A percentile compares a stretch with the other conserved stretches of the same genome.
These are phyloP conservation scores for Gallinago undulata DNA, from an alignment of 2,113 vertebrate genomes.

Conservation along the genomic window DNA sequence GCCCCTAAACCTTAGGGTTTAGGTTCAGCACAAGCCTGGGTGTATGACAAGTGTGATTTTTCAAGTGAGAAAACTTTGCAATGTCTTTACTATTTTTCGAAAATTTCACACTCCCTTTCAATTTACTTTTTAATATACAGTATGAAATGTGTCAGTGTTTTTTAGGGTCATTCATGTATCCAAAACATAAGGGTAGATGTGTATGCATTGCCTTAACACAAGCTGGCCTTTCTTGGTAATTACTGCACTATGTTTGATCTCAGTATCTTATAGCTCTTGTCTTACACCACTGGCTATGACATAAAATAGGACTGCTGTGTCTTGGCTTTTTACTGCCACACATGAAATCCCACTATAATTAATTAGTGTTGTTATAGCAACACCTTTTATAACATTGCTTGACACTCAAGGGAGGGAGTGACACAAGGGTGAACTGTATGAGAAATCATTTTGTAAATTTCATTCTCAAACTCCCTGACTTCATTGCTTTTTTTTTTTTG, in stretches of 20 bases:
- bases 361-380: slow-evolving; percentile 73
- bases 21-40: background rate
- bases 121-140: background rate
- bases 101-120: background rate
- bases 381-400: slow-evolving; percentile 52
- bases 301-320: slow-evolving; percentile 13
- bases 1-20: background rate
- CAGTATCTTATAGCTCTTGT: background rate
- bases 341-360: slow-evolving; percentile 65
- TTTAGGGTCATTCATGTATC: background rate
- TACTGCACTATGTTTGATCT: background rate
- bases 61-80: background rate
- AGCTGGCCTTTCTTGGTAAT: background rate
- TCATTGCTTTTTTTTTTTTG: background rate
- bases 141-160: background rate
- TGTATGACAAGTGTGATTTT: background rate
- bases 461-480: background rate
- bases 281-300: slow-evolving; percentile 30
- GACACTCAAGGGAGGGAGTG: slow-evolving; percentile 14
- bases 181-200: background rate
- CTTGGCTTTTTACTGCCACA: slow-evolving; percentile 38
- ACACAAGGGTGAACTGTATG: background rate
- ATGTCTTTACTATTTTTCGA: background rate
- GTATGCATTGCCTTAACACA: background rate
- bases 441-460: slow-evolving; percentile 42